Percentiles rank a stretch among this genome's conserved stretches.
Evolutionary conservation across 2,888 invertebrate genomes (phyloP).

Genomic region (Molorchus minor): DNA sequence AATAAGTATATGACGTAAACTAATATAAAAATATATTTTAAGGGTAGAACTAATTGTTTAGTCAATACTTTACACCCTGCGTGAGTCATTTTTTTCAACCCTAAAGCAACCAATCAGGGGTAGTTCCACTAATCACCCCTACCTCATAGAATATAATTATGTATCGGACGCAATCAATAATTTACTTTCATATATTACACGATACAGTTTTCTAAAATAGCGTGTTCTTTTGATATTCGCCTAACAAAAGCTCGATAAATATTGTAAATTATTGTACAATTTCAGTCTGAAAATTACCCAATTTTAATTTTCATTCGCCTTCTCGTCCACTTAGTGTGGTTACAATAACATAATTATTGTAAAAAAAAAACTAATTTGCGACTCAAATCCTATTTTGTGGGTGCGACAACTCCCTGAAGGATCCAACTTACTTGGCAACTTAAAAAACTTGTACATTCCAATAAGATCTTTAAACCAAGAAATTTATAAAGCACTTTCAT

Average conservation of each 20-base stretch:
- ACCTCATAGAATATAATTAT: constrained; percentile 62
- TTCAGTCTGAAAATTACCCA: constrained; percentile 31
- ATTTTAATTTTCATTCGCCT: constrained; percentile 28
- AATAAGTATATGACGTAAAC: constrained; percentile 46
- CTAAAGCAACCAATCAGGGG: constrained; percentile 63
- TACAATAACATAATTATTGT: no score
- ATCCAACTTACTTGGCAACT: no score
- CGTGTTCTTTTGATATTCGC: constrained; percentile 37
- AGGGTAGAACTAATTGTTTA: constrained; percentile 65
- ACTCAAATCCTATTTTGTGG: no score
- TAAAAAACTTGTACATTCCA: no score
- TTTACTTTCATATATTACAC: constrained; percentile 57
- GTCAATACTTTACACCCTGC: constrained; percentile 66
- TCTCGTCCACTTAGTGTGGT: no score
- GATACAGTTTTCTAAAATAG: constrained; percentile 36
- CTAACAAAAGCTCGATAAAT: constrained; percentile 37
- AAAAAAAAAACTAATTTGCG: no score
- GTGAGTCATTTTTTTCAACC: constrained; percentile 65
- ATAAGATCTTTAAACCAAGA: no score
- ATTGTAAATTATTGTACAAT: constrained; percentile 32
- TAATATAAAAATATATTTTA: constrained; percentile 61
- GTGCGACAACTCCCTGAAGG: no score
- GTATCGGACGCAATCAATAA: constrained; percentile 64
- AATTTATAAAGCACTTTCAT: no score
- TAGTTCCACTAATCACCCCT: constrained; percentile 63